Evolutionary conservation across 2,113 vertebrate species (phyloP).

Genomic region (Ammospiza caudacuta): DNA sequence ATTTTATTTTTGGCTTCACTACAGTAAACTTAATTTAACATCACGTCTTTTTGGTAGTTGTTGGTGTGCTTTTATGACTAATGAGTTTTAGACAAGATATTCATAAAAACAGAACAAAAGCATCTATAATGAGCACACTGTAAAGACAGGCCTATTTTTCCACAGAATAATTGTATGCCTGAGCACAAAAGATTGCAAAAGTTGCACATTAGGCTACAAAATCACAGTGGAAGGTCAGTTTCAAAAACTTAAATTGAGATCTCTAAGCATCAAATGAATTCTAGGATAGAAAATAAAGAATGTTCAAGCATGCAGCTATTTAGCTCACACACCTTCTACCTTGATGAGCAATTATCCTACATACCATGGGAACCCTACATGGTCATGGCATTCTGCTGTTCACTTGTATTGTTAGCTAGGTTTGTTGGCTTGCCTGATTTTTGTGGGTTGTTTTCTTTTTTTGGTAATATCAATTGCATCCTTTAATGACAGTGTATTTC

Average conservation of each 20-base stretch:
- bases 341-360: background rate
- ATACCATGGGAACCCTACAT: background rate
- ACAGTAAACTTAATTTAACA: constrained; percentile 60
- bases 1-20: constrained; percentile 60
- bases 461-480: background rate
- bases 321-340: background rate
- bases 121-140: constrained; percentile 16
- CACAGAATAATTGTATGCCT: background rate
- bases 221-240: background rate
- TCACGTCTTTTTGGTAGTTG: background rate
- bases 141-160: constrained; percentile 33
- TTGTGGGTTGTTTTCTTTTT: background rate
- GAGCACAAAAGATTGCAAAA: background rate
- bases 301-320: background rate
- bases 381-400: background rate
- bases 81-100: constrained; percentile 54
- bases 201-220: constrained; percentile 25
- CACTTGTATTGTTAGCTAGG: background rate
- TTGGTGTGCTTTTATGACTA: constrained; percentile 53
- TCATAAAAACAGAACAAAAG: constrained; percentile 50
- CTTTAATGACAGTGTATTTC: background rate
- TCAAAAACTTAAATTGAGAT: background rate
- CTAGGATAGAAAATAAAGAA: background rate
- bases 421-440: background rate
- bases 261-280: background rate